These are phyloP conservation scores for Macrosiphum euphorbiae DNA, from an alignment of 2,888 invertebrate genomes.

Conservation along the genomic window DNA sequence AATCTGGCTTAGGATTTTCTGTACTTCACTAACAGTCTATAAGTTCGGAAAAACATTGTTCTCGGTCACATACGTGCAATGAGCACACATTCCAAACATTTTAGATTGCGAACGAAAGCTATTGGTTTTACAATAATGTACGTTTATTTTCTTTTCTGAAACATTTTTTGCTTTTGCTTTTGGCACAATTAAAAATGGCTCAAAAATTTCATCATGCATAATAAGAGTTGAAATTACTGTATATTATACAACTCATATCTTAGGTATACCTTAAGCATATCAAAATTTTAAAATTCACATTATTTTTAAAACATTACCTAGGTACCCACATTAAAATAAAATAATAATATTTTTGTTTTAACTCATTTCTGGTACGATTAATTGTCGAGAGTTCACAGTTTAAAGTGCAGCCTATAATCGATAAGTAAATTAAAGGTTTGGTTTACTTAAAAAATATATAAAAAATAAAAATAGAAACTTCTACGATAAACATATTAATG, in stretches of 20 bases:
- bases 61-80: neutral
- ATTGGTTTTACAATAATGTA: slow-evolving; percentile 21
- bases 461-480: too few relatives aligned
- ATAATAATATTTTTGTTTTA: too few relatives aligned
- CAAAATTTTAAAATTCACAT: neutral
- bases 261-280: neutral
- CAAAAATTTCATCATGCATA: neutral
- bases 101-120: neutral
- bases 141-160: neutral
- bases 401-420: too few relatives aligned
- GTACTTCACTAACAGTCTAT: neutral
- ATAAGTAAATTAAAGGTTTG: too few relatives aligned
- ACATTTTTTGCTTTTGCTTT: neutral
- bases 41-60: slow-evolving; percentile 20
- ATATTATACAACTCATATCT: too few relatives aligned
- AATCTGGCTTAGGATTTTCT: neutral
- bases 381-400: too few relatives aligned
- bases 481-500: too few relatives aligned
- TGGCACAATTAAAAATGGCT: neutral
- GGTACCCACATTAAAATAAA: too few relatives aligned
- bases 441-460: too few relatives aligned
- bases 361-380: too few relatives aligned
- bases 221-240: neutral
- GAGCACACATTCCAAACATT: slow-evolving; percentile 21
- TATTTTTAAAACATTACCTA: too few relatives aligned